Conservation (phyloP, 2,113 vertebrate genomes). For the Pedetes capensis region DNA sequence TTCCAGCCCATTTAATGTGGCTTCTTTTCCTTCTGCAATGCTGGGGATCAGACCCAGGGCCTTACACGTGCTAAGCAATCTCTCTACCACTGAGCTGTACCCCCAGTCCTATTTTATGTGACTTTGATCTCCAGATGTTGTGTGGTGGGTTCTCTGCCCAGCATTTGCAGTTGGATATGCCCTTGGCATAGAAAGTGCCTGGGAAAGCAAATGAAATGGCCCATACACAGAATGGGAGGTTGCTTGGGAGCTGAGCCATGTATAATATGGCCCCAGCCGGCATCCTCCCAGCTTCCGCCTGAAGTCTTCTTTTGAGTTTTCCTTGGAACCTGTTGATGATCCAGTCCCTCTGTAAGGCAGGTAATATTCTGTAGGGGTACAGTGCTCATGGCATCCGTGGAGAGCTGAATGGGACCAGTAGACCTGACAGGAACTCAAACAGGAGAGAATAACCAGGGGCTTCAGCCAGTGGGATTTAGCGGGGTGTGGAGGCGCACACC, state of each 20-base stretch:
- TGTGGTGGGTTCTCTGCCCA: accelerated
- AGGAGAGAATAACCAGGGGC: too few species aligned
- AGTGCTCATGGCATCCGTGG: background rate
- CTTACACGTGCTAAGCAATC: too few species aligned
- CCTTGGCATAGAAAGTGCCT: accelerated
- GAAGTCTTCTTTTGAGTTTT: background rate
- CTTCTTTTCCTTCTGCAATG: background rate
- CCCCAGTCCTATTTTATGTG: accelerated
- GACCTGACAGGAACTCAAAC: too few species aligned
- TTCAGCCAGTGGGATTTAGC: background rate
- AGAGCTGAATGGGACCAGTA: too few species aligned
- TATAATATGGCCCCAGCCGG: accelerated
- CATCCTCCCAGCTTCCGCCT: accelerated
- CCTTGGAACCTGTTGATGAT: accelerated
- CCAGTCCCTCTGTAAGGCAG: accelerated
- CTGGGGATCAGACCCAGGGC: background rate
- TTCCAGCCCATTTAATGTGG: accelerated
- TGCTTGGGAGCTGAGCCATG: accelerated
- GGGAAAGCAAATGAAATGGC: accelerated
- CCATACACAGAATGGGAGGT: accelerated
- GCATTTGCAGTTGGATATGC: accelerated
- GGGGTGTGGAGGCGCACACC: too few species aligned
- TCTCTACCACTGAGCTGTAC: background rate
- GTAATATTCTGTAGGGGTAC: too few species aligned
- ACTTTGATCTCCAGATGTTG: background rate